Evolutionary conservation across 2,113 vertebrate species (phyloP).

Genomic region (Nothoprocta perdicaria): DNA sequence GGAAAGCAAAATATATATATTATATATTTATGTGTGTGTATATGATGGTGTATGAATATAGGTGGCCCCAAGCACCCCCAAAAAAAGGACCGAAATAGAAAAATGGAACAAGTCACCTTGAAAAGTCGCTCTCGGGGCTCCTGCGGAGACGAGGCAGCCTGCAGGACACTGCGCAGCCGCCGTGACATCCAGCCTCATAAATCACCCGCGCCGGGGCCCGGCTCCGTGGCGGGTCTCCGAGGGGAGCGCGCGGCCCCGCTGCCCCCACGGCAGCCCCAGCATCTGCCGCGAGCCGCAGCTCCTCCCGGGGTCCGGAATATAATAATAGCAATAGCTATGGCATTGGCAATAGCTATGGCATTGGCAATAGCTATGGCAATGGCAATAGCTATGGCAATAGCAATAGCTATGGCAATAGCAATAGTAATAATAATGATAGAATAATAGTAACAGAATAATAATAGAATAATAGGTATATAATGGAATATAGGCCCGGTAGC

Average conservation of each 20-base stretch:
- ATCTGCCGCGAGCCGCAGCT: background rate
- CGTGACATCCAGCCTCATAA: background rate
- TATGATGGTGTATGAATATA: fast-evolving
- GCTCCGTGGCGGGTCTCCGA: no score
- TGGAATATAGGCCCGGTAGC: background rate
- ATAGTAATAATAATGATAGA: background rate
- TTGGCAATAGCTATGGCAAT: background rate
- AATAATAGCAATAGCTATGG: background rate
- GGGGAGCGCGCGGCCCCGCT: background rate
- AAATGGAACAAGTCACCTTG: background rate
- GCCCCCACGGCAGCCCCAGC: background rate
- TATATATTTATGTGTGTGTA: no score
- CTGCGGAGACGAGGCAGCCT: background rate
- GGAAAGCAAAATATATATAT: background rate
- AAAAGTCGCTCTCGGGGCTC: background rate
- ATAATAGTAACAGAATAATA: no score
- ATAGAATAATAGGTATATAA: background rate
- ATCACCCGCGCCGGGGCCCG: background rate
- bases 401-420: background rate
- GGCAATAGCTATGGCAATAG: background rate
- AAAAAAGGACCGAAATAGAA: background rate
- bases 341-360: fast-evolving
- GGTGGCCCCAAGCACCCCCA: background rate
- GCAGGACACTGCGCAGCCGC: fast-evolving
- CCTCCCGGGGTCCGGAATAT: background rate